Evolutionary conservation across 2,888 invertebrate genomes (phyloP).

Genomic region (Brenthis daphne): DNA sequence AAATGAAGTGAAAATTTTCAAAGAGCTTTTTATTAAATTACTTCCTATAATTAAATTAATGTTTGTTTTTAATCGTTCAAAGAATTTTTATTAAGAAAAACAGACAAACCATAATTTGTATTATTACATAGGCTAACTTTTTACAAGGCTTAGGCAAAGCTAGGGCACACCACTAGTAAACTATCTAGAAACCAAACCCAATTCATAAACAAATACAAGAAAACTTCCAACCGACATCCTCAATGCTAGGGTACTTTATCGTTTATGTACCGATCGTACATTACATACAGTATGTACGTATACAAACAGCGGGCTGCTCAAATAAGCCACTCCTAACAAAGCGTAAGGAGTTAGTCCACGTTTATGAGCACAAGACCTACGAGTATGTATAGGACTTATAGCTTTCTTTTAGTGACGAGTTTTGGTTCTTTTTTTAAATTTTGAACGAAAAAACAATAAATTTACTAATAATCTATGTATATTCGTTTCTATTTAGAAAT

Average conservation of each 20-base stretch:
- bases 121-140: background rate
- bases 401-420: too few relatives aligned
- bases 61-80: too few relatives aligned
- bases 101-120: background rate
- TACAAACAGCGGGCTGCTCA: slow-evolving; percentile 1
- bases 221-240: slow-evolving; percentile 7
- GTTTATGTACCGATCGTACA: slow-evolving; percentile 3
- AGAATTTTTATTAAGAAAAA: too few relatives aligned
- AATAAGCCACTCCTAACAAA: slow-evolving; percentile 15
- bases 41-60: too few relatives aligned
- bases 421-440: too few relatives aligned
- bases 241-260: slow-evolving; percentile 1
- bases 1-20: too few relatives aligned
- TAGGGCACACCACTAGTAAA: background rate
- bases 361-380: slow-evolving; percentile 7
- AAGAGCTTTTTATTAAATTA: too few relatives aligned
- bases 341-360: background rate
- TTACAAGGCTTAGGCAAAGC: background rate
- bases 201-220: background rate
- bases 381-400: background rate
- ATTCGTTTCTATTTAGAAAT: too few relatives aligned
- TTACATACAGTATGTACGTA: background rate
- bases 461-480: too few relatives aligned
- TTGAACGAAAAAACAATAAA: too few relatives aligned
- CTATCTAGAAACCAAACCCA: background rate